phyloP scores from a whole-genome alignment of 37 sponge, comb jelly and placozoan genomes.

The Chondrilla cf. caribensis region DNA sequence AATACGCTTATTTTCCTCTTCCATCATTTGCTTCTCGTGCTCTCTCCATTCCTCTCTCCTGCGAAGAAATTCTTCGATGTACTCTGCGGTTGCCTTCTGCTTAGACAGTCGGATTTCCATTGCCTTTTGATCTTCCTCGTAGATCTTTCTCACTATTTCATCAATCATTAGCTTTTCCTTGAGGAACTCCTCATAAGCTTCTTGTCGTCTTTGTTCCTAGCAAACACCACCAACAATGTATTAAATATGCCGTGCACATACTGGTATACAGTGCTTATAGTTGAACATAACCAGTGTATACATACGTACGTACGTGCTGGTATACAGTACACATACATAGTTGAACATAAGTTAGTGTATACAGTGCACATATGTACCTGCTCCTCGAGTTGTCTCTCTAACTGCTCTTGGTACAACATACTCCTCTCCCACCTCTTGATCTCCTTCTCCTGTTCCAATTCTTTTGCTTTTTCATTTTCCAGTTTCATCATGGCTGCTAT shows the following conservation, averaged over 20 bases:
- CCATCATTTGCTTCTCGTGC: slow-evolving; percentile 80
- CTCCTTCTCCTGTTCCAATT: slow-evolving; percentile 53
- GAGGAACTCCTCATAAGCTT: slow-evolving; percentile 94
- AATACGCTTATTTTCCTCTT: slow-evolving; percentile 90
- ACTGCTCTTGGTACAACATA: slow-evolving; percentile 78
- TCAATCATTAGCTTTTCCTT: slow-evolving; percentile 99
- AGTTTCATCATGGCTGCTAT: slow-evolving; percentile 59
- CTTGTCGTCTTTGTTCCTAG: slow-evolving; percentile 74
- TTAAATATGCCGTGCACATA: slow-evolving; percentile 11
- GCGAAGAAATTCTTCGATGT: slow-evolving; percentile 82
- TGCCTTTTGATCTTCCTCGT: slow-evolving; percentile 93
- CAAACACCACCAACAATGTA: background rate
- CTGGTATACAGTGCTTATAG: background rate
- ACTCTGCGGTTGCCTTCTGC: slow-evolving; percentile 82
- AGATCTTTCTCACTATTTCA: slow-evolving; percentile 97
- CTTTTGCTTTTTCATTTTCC: slow-evolving; percentile 63
- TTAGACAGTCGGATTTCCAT: slow-evolving; percentile 71
- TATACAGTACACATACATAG: too few relatives aligned
- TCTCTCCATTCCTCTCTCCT: slow-evolving; percentile 93
- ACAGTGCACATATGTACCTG: slow-evolving; percentile 49
- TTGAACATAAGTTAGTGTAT: too few relatives aligned
- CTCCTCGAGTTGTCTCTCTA: slow-evolving; percentile 91
- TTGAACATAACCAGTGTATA: too few relatives aligned
- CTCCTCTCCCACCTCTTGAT: slow-evolving; percentile 57
- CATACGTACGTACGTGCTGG: slow-evolving; percentile 6